Base-by-base conservation (phyloP, 1,140 invertebrate species). In the Globodera rostochiensis region DNA sequence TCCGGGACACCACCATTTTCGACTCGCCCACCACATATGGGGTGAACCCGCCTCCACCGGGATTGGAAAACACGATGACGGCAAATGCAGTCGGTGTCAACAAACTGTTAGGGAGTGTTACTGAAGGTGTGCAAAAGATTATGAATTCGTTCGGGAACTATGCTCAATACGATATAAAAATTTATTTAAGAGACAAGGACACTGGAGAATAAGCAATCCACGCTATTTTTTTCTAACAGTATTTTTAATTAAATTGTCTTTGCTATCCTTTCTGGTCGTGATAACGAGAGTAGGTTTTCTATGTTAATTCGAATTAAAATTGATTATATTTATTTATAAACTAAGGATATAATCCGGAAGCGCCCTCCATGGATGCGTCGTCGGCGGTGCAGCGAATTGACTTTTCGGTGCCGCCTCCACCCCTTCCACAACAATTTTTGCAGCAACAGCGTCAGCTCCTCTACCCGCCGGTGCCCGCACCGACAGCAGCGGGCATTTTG, bases 21-120 rank as follows among this genome's bases (percentile, higher is more conserved):
- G 50, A 79, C 49, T 15, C 75, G 4, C 70, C 45, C 69, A 81
- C 47, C 69, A 6, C 25, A n/a, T 71, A 70, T 25, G 64, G 77
- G 1, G 60, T 86, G 64, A 84, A 86, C 64, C 84, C 84, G 45
- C 84, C 84, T 8, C 82, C 83, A 21, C 85, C 85, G 11, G 79
- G 83, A 25, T 49, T 85, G 50, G 82, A 86, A n/a, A 21, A 13
- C 74, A 50, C 73, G 19, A n/a, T 45, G 3, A 13, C 77, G 19
- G 9, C 69, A 78, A 50, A 5, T 46, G 19, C 70, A 45, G 47
- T 6, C 45, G 46, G 77, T 21, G 25, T 49, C 25, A 36, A 45
- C 69, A 47, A 71, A 19, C 57, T 64, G 13, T 64, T 15, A 6
- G 74, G 13, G 9, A 47, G 46, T 76, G 66, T 76, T 47, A 64